phyloP scores from a whole-genome alignment of 1,140 invertebrate species.

The Neuroterus valhalla region DNA sequence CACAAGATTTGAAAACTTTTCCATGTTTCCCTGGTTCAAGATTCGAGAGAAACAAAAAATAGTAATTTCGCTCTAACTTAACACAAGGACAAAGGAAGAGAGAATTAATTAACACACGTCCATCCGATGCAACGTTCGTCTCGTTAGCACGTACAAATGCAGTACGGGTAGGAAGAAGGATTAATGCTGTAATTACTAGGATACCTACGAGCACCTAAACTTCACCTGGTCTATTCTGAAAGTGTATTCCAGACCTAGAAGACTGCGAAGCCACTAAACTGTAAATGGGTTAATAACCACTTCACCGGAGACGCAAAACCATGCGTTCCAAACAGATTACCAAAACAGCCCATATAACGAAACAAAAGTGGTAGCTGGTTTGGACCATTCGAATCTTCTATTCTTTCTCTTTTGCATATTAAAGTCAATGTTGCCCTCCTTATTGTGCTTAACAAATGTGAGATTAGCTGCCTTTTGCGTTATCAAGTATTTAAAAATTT shows the following conservation, averaged over 20 bases:
- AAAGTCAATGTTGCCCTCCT: no score
- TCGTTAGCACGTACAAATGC: not conserved
- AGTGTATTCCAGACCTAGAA: constrained; percentile 4
- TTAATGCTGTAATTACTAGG: not conserved
- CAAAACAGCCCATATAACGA: constrained; percentile 1
- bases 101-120: not conserved
- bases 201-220: not conserved
- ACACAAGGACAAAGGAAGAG: not conserved
- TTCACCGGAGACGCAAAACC: constrained; percentile 7
- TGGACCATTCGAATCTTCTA: no score
- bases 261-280: constrained; percentile 2
- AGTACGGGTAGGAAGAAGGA: not conserved
- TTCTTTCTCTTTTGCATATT: no score
- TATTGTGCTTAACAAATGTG: no score
- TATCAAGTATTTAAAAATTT: no score
- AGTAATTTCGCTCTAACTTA: not conserved
- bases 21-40: not conserved
- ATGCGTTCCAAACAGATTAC: constrained; percentile 23
- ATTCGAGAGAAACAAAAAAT: constrained; percentile 12
- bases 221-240: constrained; percentile 22
- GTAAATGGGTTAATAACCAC: constrained; percentile 24
- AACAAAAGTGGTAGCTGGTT: not conserved
- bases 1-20: constrained; percentile 20
- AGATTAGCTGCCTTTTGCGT: no score
- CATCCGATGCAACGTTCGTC: not conserved